Percentiles rank a stretch among this genome's conserved stretches.
These are phyloP conservation scores for Gallinago media DNA, from an alignment of 2,113 vertebrate genomes.

Conservation along the genomic window DNA sequence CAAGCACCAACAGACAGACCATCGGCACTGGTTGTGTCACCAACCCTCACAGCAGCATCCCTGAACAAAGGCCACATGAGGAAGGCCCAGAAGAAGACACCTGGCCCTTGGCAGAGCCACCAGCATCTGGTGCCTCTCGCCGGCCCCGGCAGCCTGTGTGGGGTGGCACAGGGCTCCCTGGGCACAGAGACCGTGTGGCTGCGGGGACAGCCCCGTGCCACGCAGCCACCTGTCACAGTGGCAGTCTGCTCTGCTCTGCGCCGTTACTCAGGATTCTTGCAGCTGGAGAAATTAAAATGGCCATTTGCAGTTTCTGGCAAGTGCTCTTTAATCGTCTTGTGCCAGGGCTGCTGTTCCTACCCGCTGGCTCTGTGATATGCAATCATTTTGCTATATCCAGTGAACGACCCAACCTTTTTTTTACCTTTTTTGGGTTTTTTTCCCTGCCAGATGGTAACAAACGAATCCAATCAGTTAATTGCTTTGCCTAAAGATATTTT, in stretches of 20 bases:
- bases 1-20: neutral
- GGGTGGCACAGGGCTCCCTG: neutral
- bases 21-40: neutral
- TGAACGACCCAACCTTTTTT: neutral
- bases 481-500: neutral
- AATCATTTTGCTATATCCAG: neutral
- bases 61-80: rapidly evolving
- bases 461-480: neutral
- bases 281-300: neutral
- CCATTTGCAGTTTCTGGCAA: neutral
- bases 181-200: neutral
- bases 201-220: neutral
- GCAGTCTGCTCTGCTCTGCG: neutral
- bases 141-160: rapidly evolving
- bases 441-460: neutral
- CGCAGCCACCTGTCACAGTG: neutral
- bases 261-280: neutral
- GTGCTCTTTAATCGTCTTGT: neutral
- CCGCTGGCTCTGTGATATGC: rapidly evolving
- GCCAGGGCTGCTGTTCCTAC: neutral
- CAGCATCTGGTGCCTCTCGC: rapidly evolving
- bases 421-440: neutral
- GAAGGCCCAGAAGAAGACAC: neutral
- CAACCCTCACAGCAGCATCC: neutral
- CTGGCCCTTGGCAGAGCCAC: neutral